Percentiles rank a stretch among this genome's conserved stretches.
phyloP scores from a whole-genome alignment of 2,888 invertebrate species.

The Meandrusa payeni region DNA sequence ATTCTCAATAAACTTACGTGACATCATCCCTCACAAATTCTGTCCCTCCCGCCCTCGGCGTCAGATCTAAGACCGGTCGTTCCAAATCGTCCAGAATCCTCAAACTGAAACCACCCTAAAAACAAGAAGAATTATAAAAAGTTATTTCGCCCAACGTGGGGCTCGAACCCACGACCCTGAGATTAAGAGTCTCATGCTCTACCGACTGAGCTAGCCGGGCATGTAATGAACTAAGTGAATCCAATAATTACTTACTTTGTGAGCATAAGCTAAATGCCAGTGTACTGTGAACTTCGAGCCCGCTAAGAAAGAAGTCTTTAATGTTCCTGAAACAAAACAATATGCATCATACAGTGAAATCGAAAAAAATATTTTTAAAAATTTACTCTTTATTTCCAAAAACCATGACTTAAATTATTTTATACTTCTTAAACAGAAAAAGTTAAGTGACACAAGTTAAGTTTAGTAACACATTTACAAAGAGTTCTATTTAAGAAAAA shows the following conservation, averaged over 20 bases:
- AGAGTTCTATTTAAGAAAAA: too few relatives aligned
- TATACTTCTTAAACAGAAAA: too few relatives aligned
- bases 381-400: too few relatives aligned
- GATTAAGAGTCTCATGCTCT: slow-evolving; percentile 84
- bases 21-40: slow-evolving; percentile 91
- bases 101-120: slow-evolving; percentile 94
- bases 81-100: slow-evolving; percentile 93
- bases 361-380: too few relatives aligned
- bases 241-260: slow-evolving; percentile 76
- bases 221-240: slow-evolving; percentile 1
- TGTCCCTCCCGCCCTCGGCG: slow-evolving; percentile 89
- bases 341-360: too few relatives aligned
- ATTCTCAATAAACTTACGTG: slow-evolving; percentile 84
- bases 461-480: too few relatives aligned
- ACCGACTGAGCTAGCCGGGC: slow-evolving; percentile 82
- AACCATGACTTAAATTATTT: too few relatives aligned
- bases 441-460: too few relatives aligned
- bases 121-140: slow-evolving; percentile 31
- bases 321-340: slow-evolving; percentile 83
- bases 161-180: slow-evolving; percentile 84
- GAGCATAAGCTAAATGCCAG: slow-evolving; percentile 97
- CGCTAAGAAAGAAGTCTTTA: slow-evolving; percentile 88
- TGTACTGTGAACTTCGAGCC: slow-evolving; percentile 93
- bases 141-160: slow-evolving; percentile 77
- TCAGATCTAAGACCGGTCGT: slow-evolving; percentile 90